Evolutionary conservation across 2,797 vertebrate species (phyloP), one percentile per base, ranked within the genome.

Genomic region (Onychomys arenicola): DNA sequence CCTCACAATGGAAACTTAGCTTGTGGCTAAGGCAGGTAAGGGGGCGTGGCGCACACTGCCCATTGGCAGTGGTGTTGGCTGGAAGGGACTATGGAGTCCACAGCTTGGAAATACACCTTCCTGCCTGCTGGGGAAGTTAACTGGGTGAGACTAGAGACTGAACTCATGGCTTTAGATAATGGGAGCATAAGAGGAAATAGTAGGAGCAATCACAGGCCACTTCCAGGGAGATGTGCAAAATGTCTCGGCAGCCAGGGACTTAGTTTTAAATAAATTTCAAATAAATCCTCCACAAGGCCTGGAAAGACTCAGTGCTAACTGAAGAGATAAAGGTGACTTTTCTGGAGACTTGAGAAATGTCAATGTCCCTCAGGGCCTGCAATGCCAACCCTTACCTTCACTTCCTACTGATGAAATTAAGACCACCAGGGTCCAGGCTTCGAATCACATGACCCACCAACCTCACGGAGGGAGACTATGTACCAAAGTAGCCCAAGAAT

Each of bases 91-190:
- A 14, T 27, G 2, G 12, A 11, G 7, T 37, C 34, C 37, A 9
- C 13, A 46, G 63, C 40, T 49, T 43, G 4, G 5, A 37, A 69
- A 37, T 49, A n/a, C 9, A 13, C 37, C 73, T 89, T 69, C 71
- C 57, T 81, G 76, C 77, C 89, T 95, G 59, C 43, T 2, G 46
- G 49, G 69, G n/a, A 49, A 91, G 90, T 76, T 78, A 78, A 83
- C 10, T 80, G 49, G 77, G 27, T 90, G 92, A 93, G 87, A 78
- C 63, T 23, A 37, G 78, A 95, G 43, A 61, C 90, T 91, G 73
- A 85, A 92, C 46, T 46, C 85, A 49, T 55, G 52, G 67, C 77
- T 83, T 78, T 32, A 92, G 32, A 27, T 92, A 89, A 89, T 32
- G 73, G 32, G 65, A 73, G 37, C 57, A 61, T 49, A 46, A 90